These are phyloP conservation scores for Actenoides lindsayi DNA, from an alignment of 2,113 vertebrate species.

Conservation along the genomic window DNA sequence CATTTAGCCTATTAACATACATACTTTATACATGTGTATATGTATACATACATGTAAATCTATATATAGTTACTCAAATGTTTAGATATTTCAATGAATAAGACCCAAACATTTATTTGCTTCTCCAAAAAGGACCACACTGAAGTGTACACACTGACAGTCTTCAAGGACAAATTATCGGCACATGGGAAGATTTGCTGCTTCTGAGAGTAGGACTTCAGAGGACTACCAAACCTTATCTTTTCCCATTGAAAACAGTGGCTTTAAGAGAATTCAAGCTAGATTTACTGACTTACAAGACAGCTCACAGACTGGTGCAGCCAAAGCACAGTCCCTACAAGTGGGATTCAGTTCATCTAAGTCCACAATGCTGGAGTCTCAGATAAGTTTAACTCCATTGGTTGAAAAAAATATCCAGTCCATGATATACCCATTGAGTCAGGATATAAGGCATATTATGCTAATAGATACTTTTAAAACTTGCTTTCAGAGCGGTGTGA, in stretches of 20 bases:
- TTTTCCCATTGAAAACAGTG: not conserved
- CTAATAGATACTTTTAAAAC: not conserved
- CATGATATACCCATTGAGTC: not conserved
- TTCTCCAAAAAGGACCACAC: not conserved
- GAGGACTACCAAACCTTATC: not conserved
- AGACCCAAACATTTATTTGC: not conserved
- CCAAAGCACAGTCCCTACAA: not conserved
- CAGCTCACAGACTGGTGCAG: not conserved
- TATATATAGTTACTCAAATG: not conserved
- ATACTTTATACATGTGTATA: not conserved
- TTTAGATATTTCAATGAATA: not conserved
- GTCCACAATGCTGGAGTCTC: not conserved
- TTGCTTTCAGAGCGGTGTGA: not conserved
- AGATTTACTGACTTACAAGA: not conserved
- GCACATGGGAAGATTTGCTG: not conserved
- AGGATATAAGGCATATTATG: not conserved
- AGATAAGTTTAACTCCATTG: not conserved
- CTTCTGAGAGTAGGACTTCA: not conserved
- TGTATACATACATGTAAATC: accelerated
- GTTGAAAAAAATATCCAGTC: not conserved
- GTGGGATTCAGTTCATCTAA: not conserved
- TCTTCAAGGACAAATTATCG: not conserved
- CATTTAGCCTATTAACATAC: not conserved
- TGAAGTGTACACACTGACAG: not conserved
- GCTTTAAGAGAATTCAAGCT: not conserved